Evolutionary conservation across 1,140 invertebrate species (phyloP).

Genomic region (Geopemphigus sp.): DNA sequence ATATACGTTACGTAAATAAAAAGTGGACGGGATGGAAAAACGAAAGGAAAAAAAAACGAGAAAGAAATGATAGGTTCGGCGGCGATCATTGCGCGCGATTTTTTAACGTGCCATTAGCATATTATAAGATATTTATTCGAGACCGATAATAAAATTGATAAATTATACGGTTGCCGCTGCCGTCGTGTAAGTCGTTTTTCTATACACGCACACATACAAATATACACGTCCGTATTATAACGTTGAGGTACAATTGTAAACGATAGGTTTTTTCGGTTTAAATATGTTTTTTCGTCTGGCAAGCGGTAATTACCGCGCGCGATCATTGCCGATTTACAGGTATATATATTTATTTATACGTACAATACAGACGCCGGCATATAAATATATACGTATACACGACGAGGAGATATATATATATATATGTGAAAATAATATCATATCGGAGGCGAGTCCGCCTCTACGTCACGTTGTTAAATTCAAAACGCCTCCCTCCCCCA

Average conservation of each 20-base stretch:
- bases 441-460: conserved; percentile 22
- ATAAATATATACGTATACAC: neutral
- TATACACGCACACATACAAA: neutral
- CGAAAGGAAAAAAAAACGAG: too few relatives aligned
- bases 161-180: conserved; percentile 35
- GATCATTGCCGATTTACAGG: conserved; percentile 4
- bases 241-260: neutral
- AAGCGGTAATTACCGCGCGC: neutral
- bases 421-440: neutral
- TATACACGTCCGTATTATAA: neutral
- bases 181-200: neutral
- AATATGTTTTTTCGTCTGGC: neutral
- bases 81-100: too few relatives aligned
- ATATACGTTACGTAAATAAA: too few relatives aligned
- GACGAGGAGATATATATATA: neutral
- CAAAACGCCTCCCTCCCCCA: conserved; percentile 24
- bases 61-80: too few relatives aligned
- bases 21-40: too few relatives aligned
- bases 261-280: neutral
- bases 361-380: neutral
- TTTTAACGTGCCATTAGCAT: too few relatives aligned
- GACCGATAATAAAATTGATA: conserved; percentile 27
- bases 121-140: neutral
- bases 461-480: conserved; percentile 26
- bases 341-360: neutral